Base-by-base conservation (phyloP, 1,140 invertebrate species). In the Tetragonula clypearis region DNA sequence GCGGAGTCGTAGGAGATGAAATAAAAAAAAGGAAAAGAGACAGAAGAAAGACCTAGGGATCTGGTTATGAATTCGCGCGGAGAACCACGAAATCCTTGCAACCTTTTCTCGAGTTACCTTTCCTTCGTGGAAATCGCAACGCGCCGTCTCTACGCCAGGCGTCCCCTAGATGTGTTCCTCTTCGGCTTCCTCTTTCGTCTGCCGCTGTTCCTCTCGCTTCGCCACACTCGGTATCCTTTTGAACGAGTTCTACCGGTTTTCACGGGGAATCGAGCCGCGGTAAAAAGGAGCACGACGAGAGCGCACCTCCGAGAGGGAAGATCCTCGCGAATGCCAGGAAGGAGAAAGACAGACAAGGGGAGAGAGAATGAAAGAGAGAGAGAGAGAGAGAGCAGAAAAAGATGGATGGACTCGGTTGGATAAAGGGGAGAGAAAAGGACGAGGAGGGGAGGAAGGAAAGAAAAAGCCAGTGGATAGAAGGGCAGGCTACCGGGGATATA, bases 161-260 rank as follows among this genome's bases (percentile, higher is more conserved):
- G 71, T 81, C 49, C 74, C 58, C 19, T 49, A 49, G 41, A 0
- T 49, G 30, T 68, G 66, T 71, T 78, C 79, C 69, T 79, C 78
- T 62, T 82, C 78, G 21, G 65, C 30, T 73, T 73, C 73, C 76
- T 74, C 26, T 80, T 26, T 15, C 6, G 30, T 19, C 72, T 12
- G 41, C 41, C 41, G 49, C 53, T 87, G 82, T 60, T 65, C 62
- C 78, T 66, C 21, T 66, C n/a, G 66, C 56, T 19, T 80, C 53
- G 62, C n/a, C 58, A 62, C 77, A 55, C 66, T 82, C 49, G 76
- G 84, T 69, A 30, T 81, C 82, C 65, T 75, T 89, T 93, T 89
- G 86, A 92, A 92, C 90, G 90, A 92, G 90, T 93, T 91, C 82
- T 91, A 91, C 89, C 90, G 88, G 88, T 93, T 92, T 93, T 86